These are phyloP conservation scores for Trinorchestia longiramus DNA, from an alignment of 1,140 invertebrate genomes.

Conservation along the genomic window DNA sequence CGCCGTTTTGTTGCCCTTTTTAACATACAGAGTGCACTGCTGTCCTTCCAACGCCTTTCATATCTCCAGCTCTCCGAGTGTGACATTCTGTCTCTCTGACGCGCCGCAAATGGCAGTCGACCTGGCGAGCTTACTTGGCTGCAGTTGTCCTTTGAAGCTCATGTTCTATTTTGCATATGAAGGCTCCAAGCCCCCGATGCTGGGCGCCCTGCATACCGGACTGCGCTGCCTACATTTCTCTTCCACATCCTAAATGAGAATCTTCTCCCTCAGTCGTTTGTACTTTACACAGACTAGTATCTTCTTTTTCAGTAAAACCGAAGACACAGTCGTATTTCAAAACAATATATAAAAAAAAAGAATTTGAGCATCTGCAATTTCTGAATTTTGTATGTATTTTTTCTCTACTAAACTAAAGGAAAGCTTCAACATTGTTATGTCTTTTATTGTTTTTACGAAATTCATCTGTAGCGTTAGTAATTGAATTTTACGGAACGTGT, in stretches of 20 bases:
- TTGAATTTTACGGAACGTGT: too few species aligned
- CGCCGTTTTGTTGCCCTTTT: not conserved
- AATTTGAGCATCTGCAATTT: too few species aligned
- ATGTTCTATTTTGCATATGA: not conserved
- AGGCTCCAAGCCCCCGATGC: not conserved
- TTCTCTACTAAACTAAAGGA: too few species aligned
- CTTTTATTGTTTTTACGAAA: too few species aligned
- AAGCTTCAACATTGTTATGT: too few species aligned
- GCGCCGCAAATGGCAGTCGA: not conserved
- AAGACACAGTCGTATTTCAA: too few species aligned
- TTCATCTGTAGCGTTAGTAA: too few species aligned
- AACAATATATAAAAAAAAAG: too few species aligned
- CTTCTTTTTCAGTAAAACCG: too few species aligned
- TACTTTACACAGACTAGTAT: not conserved
- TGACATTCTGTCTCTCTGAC: not conserved
- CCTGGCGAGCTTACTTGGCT: not conserved
- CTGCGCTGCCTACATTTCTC: not conserved
- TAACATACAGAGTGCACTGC: too few species aligned
- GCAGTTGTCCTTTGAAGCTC: conserved; percentile 6
- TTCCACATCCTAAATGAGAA: not conserved
- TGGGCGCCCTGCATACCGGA: not conserved
- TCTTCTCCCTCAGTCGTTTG: not conserved
- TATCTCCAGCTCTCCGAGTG: not conserved
- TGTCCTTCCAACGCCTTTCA: too few species aligned
- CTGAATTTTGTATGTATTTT: too few species aligned